These are phyloP conservation scores for Kradibia gibbosae DNA, from an alignment of 1,140 invertebrate species.

Conservation along the genomic window DNA sequence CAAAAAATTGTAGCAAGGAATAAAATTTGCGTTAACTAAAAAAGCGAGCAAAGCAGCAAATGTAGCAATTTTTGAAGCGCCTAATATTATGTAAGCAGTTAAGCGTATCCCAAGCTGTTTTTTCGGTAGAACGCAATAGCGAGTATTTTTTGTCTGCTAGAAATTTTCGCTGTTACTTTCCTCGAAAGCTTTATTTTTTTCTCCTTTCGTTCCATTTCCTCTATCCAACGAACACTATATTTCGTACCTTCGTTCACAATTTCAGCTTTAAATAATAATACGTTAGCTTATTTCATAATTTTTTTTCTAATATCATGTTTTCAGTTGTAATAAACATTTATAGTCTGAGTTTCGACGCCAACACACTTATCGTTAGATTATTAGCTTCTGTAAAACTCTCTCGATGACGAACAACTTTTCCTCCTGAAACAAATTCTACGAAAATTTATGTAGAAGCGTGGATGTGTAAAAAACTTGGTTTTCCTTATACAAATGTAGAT, in stretches of 20 bases:
- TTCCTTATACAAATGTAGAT: not conserved
- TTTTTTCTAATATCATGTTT: constrained; percentile 9
- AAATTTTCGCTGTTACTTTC: constrained; percentile 15
- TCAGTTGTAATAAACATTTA: not conserved
- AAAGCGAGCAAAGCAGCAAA: constrained; percentile 43
- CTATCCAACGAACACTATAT: constrained; percentile 39
- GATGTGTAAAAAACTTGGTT: not conserved
- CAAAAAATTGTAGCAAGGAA: not conserved
- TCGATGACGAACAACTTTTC: constrained; percentile 63
- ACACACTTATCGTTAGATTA: constrained; percentile 5
- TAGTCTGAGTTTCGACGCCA: not conserved
- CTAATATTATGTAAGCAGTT: constrained; percentile 29
- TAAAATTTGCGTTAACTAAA: constrained; percentile 40
- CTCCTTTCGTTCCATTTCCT: constrained; percentile 41
- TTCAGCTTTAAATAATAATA: constrained; percentile 52
- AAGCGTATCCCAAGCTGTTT: constrained; percentile 44
- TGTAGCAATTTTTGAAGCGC: constrained; percentile 30
- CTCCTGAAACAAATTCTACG: constrained; percentile 53
- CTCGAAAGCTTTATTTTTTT: not conserved
- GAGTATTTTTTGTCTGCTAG: not conserved
- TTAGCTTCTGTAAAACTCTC: constrained; percentile 32
- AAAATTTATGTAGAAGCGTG: constrained; percentile 27
- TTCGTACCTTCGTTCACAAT: constrained; percentile 42
- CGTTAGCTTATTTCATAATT: constrained; percentile 20
- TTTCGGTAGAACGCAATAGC: constrained; percentile 26